phyloP scores from a whole-genome alignment of 2,113 vertebrate species.

The Alouatta palliata region DNA sequence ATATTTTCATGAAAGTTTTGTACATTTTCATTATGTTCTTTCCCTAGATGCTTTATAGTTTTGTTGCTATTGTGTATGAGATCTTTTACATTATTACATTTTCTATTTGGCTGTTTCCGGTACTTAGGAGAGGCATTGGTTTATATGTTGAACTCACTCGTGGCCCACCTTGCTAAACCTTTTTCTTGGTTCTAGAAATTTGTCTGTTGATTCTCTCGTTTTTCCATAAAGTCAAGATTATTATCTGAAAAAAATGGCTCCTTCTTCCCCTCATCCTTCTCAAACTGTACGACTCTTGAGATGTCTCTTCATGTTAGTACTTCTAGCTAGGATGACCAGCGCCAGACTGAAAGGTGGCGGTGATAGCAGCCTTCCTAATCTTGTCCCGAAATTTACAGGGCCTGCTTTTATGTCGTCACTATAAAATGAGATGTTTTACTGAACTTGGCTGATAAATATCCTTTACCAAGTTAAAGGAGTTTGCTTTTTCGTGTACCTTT shows the following conservation, averaged over 20 bases:
- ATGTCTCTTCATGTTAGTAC: neutral
- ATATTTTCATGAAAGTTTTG: neutral
- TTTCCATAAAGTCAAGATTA: neutral
- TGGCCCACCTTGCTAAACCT: neutral
- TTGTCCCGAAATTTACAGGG: neutral
- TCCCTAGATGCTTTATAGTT: neutral
- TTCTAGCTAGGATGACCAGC: neutral
- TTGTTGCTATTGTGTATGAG: neutral
- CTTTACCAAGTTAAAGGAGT: neutral
- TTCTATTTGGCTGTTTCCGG: neutral
- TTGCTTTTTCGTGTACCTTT: neutral
- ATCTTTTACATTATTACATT: neutral
- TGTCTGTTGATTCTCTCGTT: neutral
- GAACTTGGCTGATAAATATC: neutral
- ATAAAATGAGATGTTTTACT: neutral
- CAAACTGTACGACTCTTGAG: neutral
- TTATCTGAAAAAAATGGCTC: neutral
- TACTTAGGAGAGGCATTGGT: neutral
- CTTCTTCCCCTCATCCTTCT: neutral
- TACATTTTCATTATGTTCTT: neutral
- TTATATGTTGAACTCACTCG: neutral
- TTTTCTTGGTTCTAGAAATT: neutral
- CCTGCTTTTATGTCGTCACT: neutral
- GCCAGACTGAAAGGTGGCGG: neutral
- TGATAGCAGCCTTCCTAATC: rapidly evolving